phyloP scores from a whole-genome alignment of 2,797 vertebrate genomes.

The Cossypha caffra region DNA sequence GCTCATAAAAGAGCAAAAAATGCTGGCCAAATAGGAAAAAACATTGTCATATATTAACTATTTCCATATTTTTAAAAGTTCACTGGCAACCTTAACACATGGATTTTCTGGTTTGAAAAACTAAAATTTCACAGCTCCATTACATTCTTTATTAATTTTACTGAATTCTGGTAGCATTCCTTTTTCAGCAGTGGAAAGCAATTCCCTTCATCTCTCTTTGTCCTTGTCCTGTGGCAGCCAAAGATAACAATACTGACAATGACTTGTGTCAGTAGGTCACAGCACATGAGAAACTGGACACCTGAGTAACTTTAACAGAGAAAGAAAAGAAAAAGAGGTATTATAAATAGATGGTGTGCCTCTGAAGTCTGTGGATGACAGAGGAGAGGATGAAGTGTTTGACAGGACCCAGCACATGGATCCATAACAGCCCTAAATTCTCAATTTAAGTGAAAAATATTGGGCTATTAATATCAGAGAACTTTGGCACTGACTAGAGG shows the following conservation, averaged over 20 bases:
- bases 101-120: not conserved
- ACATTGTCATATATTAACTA: not conserved
- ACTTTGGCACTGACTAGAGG: conserved; percentile 28
- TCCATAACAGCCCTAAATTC: not conserved
- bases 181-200: not conserved
- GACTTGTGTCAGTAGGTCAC: not conserved
- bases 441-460: conserved; percentile 10
- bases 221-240: not conserved
- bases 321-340: not conserved
- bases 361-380: conserved; percentile 41
- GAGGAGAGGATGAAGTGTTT: conserved; percentile 36
- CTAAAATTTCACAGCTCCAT: not conserved
- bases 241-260: not conserved
- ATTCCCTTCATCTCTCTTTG: not conserved
- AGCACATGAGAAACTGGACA: not conserved
- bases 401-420: conserved; percentile 40
- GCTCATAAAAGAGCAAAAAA: not conserved
- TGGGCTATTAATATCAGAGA: not conserved
- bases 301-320: conserved; percentile 29
- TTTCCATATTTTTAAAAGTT: not conserved
- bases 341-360: conserved; percentile 18
- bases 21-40: not conserved
- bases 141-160: not conserved
- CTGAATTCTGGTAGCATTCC: not conserved
- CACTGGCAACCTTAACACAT: not conserved